A percentile compares a stretch with the other conserved stretches of the same genome.
Evolutionary conservation across 2,113 vertebrate genomes (phyloP).

Genomic region (Carassius gibelio): DNA sequence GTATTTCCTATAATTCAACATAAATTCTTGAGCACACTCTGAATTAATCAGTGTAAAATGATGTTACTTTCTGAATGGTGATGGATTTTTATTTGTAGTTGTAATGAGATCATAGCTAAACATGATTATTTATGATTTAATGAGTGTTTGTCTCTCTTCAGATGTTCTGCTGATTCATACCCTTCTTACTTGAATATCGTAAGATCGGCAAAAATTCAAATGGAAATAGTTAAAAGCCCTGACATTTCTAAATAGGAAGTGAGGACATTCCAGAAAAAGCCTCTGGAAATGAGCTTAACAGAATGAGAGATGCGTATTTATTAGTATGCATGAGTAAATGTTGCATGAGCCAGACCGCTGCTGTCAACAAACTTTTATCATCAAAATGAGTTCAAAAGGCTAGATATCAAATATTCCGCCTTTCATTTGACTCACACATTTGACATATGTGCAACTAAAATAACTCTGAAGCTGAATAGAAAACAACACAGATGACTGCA

Average conservation of each 20-base stretch:
- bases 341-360: neutral
- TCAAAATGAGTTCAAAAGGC: slow-evolving; percentile 16
- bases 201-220: slow-evolving; percentile 11
- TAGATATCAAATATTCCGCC: slow-evolving; percentile 7
- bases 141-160: neutral
- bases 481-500: neutral
- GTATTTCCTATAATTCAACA: slow-evolving; percentile 6
- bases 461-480: neutral
- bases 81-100: neutral
- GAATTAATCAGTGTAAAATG: slow-evolving; percentile 5
- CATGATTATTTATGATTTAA: slow-evolving; percentile 19
- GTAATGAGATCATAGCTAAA: slow-evolving; percentile 19
- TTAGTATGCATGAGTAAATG: slow-evolving; percentile 9
- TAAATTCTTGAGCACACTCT: neutral
- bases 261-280: neutral
- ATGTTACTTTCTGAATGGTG: slow-evolving; percentile 5
- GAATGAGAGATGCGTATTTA: neutral
- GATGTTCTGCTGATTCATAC: slow-evolving; percentile 15
- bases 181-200: neutral
- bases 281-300: neutral
- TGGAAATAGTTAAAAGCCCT: neutral
- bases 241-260: slow-evolving; percentile 3
- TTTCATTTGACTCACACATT: slow-evolving; percentile 12
- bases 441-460: neutral
- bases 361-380: slow-evolving; percentile 17